Percentiles rank a stretch among this genome's conserved stretches.
phyloP scores from a whole-genome alignment of 2,888 invertebrate genomes.

The Rhingia rostrata region DNA sequence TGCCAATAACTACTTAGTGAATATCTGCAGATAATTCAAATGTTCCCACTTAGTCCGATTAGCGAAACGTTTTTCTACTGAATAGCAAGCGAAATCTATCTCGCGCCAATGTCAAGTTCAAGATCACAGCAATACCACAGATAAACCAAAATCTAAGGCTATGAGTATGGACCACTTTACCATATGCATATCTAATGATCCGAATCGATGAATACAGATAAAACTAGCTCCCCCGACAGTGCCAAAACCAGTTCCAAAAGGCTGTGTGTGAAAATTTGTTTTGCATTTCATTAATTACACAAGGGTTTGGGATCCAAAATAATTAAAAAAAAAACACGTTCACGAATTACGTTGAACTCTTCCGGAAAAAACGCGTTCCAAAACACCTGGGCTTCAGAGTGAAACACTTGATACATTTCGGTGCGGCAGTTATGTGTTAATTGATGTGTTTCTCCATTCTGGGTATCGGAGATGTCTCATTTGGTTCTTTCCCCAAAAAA shows the following conservation, averaged over 20 bases:
- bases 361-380: slow-evolving; percentile 1
- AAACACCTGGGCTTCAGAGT: not conserved
- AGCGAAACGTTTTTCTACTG: not conserved
- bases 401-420: not conserved
- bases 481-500: not conserved
- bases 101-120: not conserved
- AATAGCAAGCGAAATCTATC: not conserved
- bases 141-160: not conserved
- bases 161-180: not conserved
- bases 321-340: not conserved
- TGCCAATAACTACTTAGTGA: not conserved
- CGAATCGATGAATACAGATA: too few relatives aligned
- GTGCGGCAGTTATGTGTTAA: not conserved
- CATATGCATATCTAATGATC: too few relatives aligned
- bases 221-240: too few relatives aligned
- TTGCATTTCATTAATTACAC: not conserved
- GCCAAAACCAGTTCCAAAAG: too few relatives aligned
- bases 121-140: not conserved
- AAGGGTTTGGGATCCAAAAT: not conserved
- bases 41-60: not conserved
- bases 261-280: too few relatives aligned
- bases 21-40: not conserved
- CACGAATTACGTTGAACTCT: slow-evolving; percentile 3
- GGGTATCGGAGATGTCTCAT: not conserved
- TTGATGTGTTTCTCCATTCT: slow-evolving; percentile 1